A percentile compares a stretch with the other conserved stretches of the same genome.
phyloP scores from a whole-genome alignment of 2,113 vertebrate species.

The Lophotis ruficrista region DNA sequence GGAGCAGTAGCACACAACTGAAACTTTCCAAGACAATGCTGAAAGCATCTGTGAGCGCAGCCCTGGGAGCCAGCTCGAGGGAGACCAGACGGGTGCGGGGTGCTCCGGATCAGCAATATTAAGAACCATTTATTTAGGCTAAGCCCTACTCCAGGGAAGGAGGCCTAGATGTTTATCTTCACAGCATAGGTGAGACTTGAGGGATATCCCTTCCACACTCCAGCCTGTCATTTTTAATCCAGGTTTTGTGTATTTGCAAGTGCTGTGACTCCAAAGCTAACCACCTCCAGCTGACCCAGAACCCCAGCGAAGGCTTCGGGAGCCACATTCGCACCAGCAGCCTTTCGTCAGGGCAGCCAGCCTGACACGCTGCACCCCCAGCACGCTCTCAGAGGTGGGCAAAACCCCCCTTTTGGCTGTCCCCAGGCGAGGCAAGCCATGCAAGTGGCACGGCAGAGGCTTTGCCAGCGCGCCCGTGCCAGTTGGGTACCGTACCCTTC shows the following conservation, averaged over 20 bases:
- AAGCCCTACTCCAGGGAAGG: not conserved
- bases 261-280: rapidly evolving
- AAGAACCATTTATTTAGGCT: not conserved
- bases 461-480: rapidly evolving
- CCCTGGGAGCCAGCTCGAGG: rapidly evolving
- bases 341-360: not conserved
- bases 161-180: not conserved
- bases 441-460: not conserved
- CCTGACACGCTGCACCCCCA: rapidly evolving
- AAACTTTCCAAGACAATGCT: not conserved
- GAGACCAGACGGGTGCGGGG: not conserved
- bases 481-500: not conserved
- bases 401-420: not conserved
- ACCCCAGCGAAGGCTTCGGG: rapidly evolving
- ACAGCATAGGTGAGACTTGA: not conserved
- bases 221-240: not conserved
- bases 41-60: rapidly evolving
- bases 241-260: not conserved
- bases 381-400: rapidly evolving
- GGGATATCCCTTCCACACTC: not conserved
- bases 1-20: not conserved
- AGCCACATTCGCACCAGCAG: rapidly evolving
- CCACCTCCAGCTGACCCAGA: rapidly evolving
- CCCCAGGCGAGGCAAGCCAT: rapidly evolving
- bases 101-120: not conserved